phyloP scores from a whole-genome alignment of 2,888 invertebrate species.

The Aphidius colemani region DNA sequence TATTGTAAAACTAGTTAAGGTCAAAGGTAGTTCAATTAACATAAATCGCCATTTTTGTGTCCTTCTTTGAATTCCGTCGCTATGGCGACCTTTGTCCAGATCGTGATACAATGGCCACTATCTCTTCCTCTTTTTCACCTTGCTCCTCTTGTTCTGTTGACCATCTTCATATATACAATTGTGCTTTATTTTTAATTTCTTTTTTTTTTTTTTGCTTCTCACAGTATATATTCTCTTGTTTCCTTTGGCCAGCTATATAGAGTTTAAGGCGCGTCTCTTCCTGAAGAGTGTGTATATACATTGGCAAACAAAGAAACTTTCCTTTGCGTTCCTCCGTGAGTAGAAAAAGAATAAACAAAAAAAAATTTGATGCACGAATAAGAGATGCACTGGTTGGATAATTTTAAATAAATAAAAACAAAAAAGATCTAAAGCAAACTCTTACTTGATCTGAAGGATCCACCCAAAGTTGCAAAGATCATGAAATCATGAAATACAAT shows the following conservation, averaged over 20 bases:
- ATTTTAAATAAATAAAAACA: constrained; percentile 43
- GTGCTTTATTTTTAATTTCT: constrained; percentile 12
- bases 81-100: constrained; percentile 58
- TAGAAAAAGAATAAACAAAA: constrained; percentile 53
- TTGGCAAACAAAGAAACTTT: constrained; percentile 60
- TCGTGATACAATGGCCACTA: constrained; percentile 57
- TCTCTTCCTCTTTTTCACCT: constrained; percentile 41
- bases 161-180: constrained; percentile 7
- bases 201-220: constrained; percentile 21
- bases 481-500: not conserved
- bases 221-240: constrained; percentile 16
- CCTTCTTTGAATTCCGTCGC: constrained; percentile 54
- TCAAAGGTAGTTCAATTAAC: constrained; percentile 48
- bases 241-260: constrained; percentile 17
- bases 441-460: constrained; percentile 37
- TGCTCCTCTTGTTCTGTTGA: constrained; percentile 33
- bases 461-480: constrained; percentile 6
- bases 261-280: constrained; percentile 34
- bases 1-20: constrained; percentile 20
- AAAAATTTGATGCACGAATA: constrained; percentile 57
- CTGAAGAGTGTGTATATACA: constrained; percentile 48
- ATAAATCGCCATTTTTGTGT: constrained; percentile 55
- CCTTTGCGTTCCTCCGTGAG: constrained; percentile 41
- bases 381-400: constrained; percentile 59
- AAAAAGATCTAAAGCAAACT: constrained; percentile 52